Conservation (phyloP, 1,140 invertebrate genomes). For the Mycetomoellerius zeteki region DNA sequence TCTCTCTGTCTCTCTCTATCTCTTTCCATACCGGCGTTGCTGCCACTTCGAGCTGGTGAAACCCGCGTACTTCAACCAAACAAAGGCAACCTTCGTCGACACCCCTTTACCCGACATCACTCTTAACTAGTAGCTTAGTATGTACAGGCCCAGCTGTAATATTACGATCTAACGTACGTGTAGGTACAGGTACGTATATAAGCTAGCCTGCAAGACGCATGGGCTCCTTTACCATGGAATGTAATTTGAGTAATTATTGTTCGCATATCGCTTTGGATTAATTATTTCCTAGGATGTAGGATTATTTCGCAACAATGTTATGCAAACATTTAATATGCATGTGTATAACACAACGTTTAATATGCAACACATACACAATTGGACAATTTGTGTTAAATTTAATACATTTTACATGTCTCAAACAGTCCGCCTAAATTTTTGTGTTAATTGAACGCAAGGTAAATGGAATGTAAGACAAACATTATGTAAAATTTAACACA, state of each 20-base stretch:
- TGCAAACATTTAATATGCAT: too few relatives aligned
- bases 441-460: too few relatives aligned
- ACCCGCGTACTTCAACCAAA: constrained; percentile 81
- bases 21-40: constrained; percentile 21
- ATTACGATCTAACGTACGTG: constrained; percentile 57
- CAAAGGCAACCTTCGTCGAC: constrained; percentile 79
- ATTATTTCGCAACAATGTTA: background rate
- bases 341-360: background rate
- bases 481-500: too few relatives aligned
- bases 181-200: background rate
- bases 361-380: background rate
- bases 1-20: constrained; percentile 28
- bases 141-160: constrained; percentile 63
- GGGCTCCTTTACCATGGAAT: constrained; percentile 12
- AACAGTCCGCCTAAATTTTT: too few relatives aligned
- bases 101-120: constrained; percentile 64
- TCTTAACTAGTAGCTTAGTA: constrained; percentile 67
- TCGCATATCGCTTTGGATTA: constrained; percentile 37
- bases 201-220: constrained; percentile 2
- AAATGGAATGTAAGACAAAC: too few relatives aligned
- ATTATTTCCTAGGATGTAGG: constrained; percentile 22
- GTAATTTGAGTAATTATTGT: constrained; percentile 57
- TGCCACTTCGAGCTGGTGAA: constrained; percentile 69
- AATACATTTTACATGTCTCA: too few relatives aligned
- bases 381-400: too few relatives aligned